Percentiles rank a stretch among this genome's conserved stretches.
Conservation (phyloP, 2,797 vertebrate genomes). For the Catostomus latipinnis region DNA sequence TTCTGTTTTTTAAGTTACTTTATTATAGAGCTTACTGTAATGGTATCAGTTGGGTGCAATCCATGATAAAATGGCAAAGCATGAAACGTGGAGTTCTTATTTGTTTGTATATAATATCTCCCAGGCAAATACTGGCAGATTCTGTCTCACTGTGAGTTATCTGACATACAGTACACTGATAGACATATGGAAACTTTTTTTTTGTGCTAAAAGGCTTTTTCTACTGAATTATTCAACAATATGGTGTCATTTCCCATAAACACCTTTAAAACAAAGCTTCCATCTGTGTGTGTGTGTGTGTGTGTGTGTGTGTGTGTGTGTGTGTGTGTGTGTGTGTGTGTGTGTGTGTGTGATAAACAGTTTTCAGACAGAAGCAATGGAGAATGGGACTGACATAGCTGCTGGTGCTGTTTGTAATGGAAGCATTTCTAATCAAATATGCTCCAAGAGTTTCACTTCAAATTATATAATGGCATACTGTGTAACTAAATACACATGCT, state of each 20-base stretch:
- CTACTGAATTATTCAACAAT: constrained; percentile 32
- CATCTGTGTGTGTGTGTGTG: constrained; percentile 29
- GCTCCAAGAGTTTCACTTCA: not conserved
- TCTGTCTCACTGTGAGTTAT: constrained; percentile 15
- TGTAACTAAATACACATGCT: constrained; percentile 6
- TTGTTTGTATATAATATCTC: constrained; percentile 2
- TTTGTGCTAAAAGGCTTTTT: not conserved
- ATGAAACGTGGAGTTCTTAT: too few relatives aligned
- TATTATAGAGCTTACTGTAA: too few relatives aligned
- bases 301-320: not conserved
- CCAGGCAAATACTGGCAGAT: constrained; percentile 5
- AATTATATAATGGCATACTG: constrained; percentile 23
- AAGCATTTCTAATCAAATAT: constrained; percentile 29
- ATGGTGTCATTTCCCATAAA: constrained; percentile 21
- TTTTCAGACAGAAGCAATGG: constrained; percentile 21
- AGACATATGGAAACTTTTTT: not conserved
- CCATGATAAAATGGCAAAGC: too few relatives aligned
- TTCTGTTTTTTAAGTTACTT: too few relatives aligned
- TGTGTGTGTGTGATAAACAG: not conserved
- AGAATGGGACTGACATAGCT: constrained; percentile 18
- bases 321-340: too few relatives aligned
- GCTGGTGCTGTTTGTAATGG: constrained; percentile 19
- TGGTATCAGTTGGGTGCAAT: too few relatives aligned
- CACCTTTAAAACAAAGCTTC: constrained; percentile 12
- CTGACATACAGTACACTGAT: constrained; percentile 7